These are phyloP conservation scores for Tetragonula clypearis DNA, from an alignment of 1,140 invertebrate genomes.

Conservation along the genomic window DNA sequence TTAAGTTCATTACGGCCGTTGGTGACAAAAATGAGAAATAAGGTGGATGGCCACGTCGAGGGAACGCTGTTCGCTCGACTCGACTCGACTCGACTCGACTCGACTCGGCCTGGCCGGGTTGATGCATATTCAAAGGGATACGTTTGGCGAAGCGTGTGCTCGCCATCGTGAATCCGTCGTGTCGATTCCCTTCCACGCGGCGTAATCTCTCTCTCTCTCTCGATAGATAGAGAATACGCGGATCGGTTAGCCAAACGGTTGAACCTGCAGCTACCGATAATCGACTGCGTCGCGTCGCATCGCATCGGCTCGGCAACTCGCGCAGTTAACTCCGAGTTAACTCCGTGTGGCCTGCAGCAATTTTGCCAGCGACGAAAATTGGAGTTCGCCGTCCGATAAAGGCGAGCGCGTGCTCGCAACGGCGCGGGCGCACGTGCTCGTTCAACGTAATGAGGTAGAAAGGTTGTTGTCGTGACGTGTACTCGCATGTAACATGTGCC, in stretches of 20 bases:
- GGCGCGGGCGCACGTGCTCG: conserved; percentile 21
- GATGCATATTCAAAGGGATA: conserved; percentile 47
- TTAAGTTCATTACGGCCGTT: conserved; percentile 48
- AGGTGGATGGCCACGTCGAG: not conserved
- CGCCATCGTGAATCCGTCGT: not conserved
- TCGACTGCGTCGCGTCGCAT: not conserved
- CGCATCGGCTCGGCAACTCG: conserved; percentile 1
- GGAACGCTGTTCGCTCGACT: no score
- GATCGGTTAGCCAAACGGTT: not conserved
- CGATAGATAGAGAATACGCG: conserved; percentile 11
- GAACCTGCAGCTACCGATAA: conserved; percentile 8
- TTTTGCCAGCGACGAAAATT: conserved; percentile 33
- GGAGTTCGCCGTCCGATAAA: conserved; percentile 22
- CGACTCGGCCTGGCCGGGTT: not conserved
- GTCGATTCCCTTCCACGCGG: not conserved
- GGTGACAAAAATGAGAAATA: conserved; percentile 54
- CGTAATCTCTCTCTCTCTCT: not conserved
- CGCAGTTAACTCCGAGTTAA: not conserved
- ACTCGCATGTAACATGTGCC: not conserved
- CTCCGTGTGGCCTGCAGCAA: conserved; percentile 3
- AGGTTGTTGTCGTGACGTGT: not conserved
- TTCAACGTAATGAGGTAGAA: conserved; percentile 5
- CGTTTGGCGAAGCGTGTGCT: not conserved
- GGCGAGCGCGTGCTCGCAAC: conserved; percentile 23
- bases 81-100: not conserved